A percentile compares a stretch with the other conserved stretches of the same genome.
These are phyloP conservation scores for Danionella cerebrum DNA, from an alignment of 2,113 vertebrate species.

Conservation along the genomic window DNA sequence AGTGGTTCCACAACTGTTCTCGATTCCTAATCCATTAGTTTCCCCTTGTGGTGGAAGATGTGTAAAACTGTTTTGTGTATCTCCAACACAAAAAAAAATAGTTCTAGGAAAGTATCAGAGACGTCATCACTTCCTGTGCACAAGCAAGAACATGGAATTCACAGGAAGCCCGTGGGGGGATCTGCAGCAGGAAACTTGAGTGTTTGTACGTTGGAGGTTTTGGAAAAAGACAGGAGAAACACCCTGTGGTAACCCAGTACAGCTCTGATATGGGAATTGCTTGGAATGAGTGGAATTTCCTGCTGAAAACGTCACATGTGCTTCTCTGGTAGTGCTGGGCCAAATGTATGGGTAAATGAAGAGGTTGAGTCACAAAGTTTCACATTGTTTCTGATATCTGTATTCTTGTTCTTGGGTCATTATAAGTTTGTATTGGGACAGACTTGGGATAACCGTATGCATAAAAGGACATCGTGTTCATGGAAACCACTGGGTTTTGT, in stretches of 20 bases:
- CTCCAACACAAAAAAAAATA: no score
- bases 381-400: not conserved
- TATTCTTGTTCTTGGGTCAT: no score
- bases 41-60: no score
- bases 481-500: no score
- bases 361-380: not conserved
- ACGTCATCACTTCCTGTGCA: not conserved
- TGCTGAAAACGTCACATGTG: conserved; percentile 19
- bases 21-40: no score
- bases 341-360: not conserved
- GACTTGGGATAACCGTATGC: no score
- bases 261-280: conserved; percentile 41
- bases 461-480: no score
- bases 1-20: no score
- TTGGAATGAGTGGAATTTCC: conserved; percentile 56
- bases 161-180: not conserved
- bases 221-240: conserved; percentile 16
- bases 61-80: no score
- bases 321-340: not conserved
- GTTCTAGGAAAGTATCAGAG: not conserved
- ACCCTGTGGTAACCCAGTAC: conserved; percentile 23
- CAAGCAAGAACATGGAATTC: not conserved
- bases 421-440: no score
- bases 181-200: not conserved
- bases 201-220: not conserved